Evolutionary conservation across 2,888 invertebrate genomes (phyloP), one percentile per base, ranked within the genome.

Genomic region (Brenthis ino): DNA sequence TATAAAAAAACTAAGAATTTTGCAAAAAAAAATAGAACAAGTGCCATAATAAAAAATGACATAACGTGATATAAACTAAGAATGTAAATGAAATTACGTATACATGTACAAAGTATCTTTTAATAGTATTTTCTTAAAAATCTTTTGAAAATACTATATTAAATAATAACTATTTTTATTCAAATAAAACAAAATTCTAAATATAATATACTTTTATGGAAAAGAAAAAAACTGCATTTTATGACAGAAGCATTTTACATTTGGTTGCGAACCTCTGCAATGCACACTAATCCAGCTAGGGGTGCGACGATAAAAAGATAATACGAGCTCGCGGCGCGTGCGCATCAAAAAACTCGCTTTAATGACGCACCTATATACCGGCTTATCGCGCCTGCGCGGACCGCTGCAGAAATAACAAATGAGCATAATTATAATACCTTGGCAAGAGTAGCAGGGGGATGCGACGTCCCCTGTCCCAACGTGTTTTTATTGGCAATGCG

Each of bases 271-370:
- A 85, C 85, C 77, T 72, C 91, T 90, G 88, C 64, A 72, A 57
- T 71, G 71, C 72, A 73, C 78, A 80, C 76, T 91, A 91, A 91
- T 91, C 91, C 89, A 73, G 83, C 87, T 87, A 90, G 90, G 91
- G 92, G 91, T 87, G 88, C 87, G 81, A 84, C 91, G 92, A 92
- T 93, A 93, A 93, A 93, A 92, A 91, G 92, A 91, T 93, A 93
- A 93, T 90, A 86, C 88, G 87, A 86, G 84, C 78, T 74, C 77
- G 77, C 84, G 91, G 82, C 92, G 91, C 91, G 91, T 89, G 92
- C 92, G 91, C 92, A 90, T 85, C 85, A 84, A 85, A 87, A 86
- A 86, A 84, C 82, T 80, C 75, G 79, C 81, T 85, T 84, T 92
- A 90, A 91, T 85, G 89, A 91, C 85, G 87, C 91, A 91, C 92